Evolutionary conservation across 1,140 invertebrate genomes (phyloP), one percentile per base, ranked within the genome.

Genomic region (Ctenoplectra terminalis): DNA sequence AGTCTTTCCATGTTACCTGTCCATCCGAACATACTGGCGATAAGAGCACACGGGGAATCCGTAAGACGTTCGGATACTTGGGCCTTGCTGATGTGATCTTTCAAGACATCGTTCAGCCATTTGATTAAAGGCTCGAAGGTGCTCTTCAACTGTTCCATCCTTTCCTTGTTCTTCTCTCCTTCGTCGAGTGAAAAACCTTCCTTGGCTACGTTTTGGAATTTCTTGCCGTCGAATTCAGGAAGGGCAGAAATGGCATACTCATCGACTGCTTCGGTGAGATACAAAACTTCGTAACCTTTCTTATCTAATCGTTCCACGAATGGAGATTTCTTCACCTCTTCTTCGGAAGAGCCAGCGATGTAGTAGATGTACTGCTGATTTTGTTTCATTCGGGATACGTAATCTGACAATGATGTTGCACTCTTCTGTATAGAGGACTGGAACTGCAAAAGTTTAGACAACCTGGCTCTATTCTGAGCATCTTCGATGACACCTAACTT

Each of bases 201-300:
- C 93, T 99, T 99, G 80, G 99, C 99, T 48, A 99, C 98, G 92
- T 99, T 99, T 94, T 99, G 99, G 97, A 99, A 99, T 93, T 99
- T 99, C 94, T 99, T 99, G 43, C 98, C 98, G 90, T 99, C 99
- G 93, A 99, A 99, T 94, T 99, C 99, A n/a, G 99, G 99, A 88
- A 99, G 94, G 13, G 98, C 96, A 60, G 99, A 98, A 75, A 99
- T 98, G 84, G 97, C 97, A 94, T 99, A 99, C 94, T 99, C 99
- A 94, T 99, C 99, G 52, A 99, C 98, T 71, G 99, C 98, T 94
- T 99, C 99, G 2, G 97, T 96, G 20, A 99, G 94, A 90, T 98
- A 99, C 20, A 99, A 92, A 61, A 99, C 98, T 95, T 99, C 99
- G 92, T 98, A 99, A 17, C 99, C 99, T 90, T 98, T 98, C 91